Conservation (phyloP, 2,888 invertebrate genomes). For the Neoscelio sp. region DNA sequence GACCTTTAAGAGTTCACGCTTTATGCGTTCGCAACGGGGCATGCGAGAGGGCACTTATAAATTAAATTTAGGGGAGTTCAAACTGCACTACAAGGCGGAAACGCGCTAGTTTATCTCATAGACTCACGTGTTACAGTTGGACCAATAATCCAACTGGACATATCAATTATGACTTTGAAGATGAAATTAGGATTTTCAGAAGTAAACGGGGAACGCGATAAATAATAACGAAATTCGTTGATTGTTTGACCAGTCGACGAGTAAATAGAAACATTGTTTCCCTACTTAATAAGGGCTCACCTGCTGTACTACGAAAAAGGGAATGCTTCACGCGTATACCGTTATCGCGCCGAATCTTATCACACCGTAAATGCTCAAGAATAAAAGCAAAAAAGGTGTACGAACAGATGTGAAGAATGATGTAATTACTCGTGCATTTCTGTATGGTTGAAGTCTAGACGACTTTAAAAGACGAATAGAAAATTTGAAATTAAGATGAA, state of each 20-base stretch:
- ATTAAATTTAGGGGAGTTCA: slow-evolving; percentile 73
- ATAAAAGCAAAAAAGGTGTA: too few species aligned
- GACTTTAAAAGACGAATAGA: too few species aligned
- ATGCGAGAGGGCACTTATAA: too few species aligned
- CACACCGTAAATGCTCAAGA: not conserved
- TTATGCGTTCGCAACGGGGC: slow-evolving; percentile 56
- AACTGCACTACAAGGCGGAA: not conserved
- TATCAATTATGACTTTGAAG: too few species aligned
- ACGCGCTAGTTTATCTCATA: slow-evolving; percentile 21
- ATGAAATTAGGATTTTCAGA: too few species aligned
- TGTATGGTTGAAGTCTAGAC: too few species aligned
- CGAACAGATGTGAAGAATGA: too few species aligned
- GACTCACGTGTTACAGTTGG: too few species aligned
- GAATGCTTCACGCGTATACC: not conserved
- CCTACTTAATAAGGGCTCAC: slow-evolving; percentile 42
- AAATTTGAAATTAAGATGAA: too few species aligned
- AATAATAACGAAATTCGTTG: not conserved
- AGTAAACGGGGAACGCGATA: slow-evolving; percentile 7
- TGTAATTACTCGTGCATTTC: too few species aligned
- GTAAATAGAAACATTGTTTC: slow-evolving; percentile 49
- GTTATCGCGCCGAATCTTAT: slow-evolving; percentile 12
- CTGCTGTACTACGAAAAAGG: slow-evolving; percentile 41
- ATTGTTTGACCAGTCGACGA: slow-evolving; percentile 19
- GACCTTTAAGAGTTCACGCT: slow-evolving; percentile 8
- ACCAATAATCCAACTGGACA: too few species aligned